Evolutionary conservation across 1,140 invertebrate species (phyloP).

Genomic region (Drosophila takahashii): DNA sequence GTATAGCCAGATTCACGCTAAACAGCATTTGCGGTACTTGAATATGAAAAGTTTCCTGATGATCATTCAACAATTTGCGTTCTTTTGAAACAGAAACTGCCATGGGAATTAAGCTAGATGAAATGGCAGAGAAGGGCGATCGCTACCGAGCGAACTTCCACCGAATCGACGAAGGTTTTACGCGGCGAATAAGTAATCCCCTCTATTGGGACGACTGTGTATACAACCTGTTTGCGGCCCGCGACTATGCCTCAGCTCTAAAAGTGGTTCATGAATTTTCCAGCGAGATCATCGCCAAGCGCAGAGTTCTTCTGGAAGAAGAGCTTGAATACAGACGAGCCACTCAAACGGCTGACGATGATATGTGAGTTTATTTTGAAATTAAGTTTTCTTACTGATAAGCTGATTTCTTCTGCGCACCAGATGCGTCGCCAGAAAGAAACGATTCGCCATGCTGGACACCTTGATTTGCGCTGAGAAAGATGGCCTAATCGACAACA

Average conservation of each 20-base stretch:
- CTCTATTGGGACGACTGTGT: slow-evolving; percentile 46
- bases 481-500: slow-evolving; percentile 86
- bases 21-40: slow-evolving; percentile 91
- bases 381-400: background rate
- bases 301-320: slow-evolving; percentile 53
- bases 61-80: background rate
- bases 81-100: slow-evolving; percentile 88
- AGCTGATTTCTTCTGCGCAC: accelerated
- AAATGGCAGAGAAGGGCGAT: slow-evolving; percentile 67
- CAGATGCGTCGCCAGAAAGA: slow-evolving; percentile 80
- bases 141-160: slow-evolving; percentile 67
- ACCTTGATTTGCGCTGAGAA: slow-evolving; percentile 88
- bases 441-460: slow-evolving; percentile 92
- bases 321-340: slow-evolving; percentile 40
- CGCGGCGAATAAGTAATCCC: slow-evolving; percentile 62
- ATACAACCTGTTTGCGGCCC: slow-evolving; percentile 53
- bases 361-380: slow-evolving; percentile 1
- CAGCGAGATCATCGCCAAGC: slow-evolving; percentile 70
- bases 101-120: slow-evolving; percentile 88
- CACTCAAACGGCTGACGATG: slow-evolving; percentile 58
- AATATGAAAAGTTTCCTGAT: background rate
- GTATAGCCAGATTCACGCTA: slow-evolving; percentile 89
- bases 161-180: slow-evolving; percentile 62
- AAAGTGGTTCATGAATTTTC: slow-evolving; percentile 66
- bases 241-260: slow-evolving; percentile 40